Evolutionary conservation across 2,888 invertebrate genomes (phyloP).

Genomic region (Nemotelus nigrinus): DNA sequence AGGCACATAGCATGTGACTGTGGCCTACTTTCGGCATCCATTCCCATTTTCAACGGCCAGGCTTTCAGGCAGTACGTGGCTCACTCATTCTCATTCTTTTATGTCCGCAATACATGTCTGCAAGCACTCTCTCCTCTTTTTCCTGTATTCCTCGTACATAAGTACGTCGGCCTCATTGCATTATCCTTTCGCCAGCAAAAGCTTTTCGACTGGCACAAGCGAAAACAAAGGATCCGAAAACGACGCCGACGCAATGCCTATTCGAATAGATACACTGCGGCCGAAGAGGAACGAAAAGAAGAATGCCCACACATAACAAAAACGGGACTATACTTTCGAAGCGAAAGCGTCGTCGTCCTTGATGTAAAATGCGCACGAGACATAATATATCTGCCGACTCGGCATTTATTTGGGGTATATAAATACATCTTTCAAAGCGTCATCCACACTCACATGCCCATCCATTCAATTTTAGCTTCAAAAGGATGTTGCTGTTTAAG

Average conservation of each 20-base stretch:
- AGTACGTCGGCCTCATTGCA: background rate
- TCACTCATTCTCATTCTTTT: background rate
- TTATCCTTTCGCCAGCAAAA: conserved; percentile 34
- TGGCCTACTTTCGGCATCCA: conserved; percentile 33
- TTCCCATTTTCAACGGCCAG: background rate
- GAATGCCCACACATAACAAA: background rate
- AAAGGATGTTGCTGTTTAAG: background rate
- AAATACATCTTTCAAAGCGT: background rate
- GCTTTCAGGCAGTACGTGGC: conserved; percentile 12
- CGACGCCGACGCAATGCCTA: conserved; percentile 16
- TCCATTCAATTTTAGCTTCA: conserved; percentile 2
- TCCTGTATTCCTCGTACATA: background rate
- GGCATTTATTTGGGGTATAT: conserved; percentile 1
- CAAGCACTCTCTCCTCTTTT: background rate
- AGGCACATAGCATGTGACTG: conserved; percentile 20
- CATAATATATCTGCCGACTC: conserved; percentile 37
- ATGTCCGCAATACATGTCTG: background rate
- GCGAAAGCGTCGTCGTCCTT: conserved; percentile 35
- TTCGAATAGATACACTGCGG: background rate
- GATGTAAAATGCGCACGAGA: conserved; percentile 43
- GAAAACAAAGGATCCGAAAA: background rate
- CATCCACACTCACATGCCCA: background rate
- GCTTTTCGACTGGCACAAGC: conserved; percentile 21
- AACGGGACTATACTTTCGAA: conserved; percentile 30
- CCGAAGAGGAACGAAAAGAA: conserved; percentile 2